These are phyloP conservation scores for Agapornis roseicollis DNA, from an alignment of 2,113 vertebrate genomes.

Conservation along the genomic window DNA sequence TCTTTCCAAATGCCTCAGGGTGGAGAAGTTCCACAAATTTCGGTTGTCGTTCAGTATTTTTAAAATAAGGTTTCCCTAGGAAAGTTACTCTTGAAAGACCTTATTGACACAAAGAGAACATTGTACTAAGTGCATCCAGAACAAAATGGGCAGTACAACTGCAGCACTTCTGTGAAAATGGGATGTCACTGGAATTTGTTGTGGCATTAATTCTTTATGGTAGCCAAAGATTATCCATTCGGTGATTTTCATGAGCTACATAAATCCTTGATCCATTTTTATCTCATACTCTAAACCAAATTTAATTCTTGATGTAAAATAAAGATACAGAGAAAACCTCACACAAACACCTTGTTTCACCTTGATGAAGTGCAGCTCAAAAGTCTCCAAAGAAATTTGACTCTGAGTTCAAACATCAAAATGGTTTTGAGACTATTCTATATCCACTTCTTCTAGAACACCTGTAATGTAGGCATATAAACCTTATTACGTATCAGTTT, in stretches of 20 bases:
- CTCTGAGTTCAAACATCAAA: neutral
- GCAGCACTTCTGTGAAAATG: neutral
- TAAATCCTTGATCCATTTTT: neutral
- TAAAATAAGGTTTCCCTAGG: neutral
- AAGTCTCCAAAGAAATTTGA: neutral
- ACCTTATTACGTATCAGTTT: neutral
- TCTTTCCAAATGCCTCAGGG: neutral
- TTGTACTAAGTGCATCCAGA: neutral
- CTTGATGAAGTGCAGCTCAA: neutral
- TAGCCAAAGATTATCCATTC: neutral
- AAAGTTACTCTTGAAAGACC: neutral
- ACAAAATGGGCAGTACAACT: neutral
- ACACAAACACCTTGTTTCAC: neutral
- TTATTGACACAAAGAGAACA: neutral
- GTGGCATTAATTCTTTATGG: neutral
- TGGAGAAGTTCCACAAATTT: neutral
- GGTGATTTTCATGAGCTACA: conserved; percentile 1
- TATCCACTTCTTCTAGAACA: neutral
- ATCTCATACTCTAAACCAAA: neutral
- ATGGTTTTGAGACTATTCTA: neutral
- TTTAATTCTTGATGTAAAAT: neutral
- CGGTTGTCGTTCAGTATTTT: neutral
- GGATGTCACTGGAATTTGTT: neutral
- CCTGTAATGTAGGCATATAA: neutral
- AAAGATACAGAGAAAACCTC: neutral